phyloP scores from a whole-genome alignment of 2,797 vertebrate species.

The Phaenicophaeus curvirostris region DNA sequence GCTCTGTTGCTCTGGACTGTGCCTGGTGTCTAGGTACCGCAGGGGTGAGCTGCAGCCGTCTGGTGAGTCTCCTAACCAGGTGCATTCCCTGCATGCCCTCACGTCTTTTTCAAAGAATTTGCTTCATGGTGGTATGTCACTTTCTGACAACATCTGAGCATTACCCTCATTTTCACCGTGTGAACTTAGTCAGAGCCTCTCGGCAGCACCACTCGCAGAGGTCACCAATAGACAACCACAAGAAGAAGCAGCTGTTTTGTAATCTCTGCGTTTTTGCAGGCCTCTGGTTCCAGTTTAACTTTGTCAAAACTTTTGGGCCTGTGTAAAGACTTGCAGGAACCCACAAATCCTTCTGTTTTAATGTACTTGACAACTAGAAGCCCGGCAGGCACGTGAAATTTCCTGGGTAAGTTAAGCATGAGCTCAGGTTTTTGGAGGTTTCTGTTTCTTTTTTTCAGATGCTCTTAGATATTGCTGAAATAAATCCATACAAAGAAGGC shows the following conservation, averaged over 20 bases:
- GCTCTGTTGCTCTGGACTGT: not conserved
- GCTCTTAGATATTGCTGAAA: not conserved
- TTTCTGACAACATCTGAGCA: not conserved
- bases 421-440: not conserved
- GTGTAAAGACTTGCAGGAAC: not conserved
- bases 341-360: not conserved
- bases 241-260: not conserved
- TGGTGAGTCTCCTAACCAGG: rapidly evolving
- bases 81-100: not conserved
- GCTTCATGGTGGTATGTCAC: not conserved
- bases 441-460: not conserved
- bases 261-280: not conserved
- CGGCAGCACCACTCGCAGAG: not conserved
- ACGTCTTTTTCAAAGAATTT: not conserved
- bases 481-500: not conserved
- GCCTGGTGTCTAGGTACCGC: rapidly evolving
- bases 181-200: not conserved
- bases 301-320: not conserved
- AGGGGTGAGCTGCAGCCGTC: not conserved
- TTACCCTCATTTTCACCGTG: not conserved
- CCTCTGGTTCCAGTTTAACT: not conserved
- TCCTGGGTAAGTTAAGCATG: not conserved
- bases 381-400: not conserved
- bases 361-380: not conserved
- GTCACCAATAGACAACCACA: not conserved